Evolutionary conservation across 1,140 invertebrate species (phyloP), one percentile per base, ranked within the genome.

Genomic region (Neuroterus valhalla): DNA sequence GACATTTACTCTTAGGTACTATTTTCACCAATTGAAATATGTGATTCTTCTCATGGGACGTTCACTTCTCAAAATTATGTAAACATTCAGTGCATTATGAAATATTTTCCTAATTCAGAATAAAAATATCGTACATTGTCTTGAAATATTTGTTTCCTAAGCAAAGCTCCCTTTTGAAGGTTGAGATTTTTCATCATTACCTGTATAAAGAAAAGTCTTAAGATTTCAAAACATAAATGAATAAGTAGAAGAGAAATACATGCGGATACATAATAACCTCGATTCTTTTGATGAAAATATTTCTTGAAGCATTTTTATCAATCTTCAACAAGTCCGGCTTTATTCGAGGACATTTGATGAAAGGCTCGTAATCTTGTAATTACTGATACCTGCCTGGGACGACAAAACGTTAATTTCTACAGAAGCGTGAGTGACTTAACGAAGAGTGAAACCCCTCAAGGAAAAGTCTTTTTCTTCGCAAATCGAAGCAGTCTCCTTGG

Each of bases 401-500:
- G 45, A 48, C 46, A 48, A 19, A 48, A 48, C 46, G 46, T 19
- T 38, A 17, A 19, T 48, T 48, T 19, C 46, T 48, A 8, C 15
- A 48, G 46, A 48, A n/a, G 46, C 46, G 46, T n/a, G 17, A 48
- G 46, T 3, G 17, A 48, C 46, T 48, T 48, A 48, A 48, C 46
- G 46, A 48, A 48, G n/a, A 48, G 46, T 48, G 46, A 48, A 48
- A 48, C 55, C 23, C n/a, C 23, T 31, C 55, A 26, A 26, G 23
- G 31, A 31, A 62, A 31, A 62, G 23, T n/a, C 12, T 31, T 31
- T 26, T 62, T 62, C 12, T n/a, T 43, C 68, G 71, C 75, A 66
- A 76, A 70, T 71, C 71, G 73, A 55, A 71, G 72, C 68, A 71
- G 76, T 68, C 71, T 66, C 72, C 71, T 48, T 69, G 26, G 55